Percentiles rank a stretch among this genome's conserved stretches.
phyloP scores from a whole-genome alignment of 2,888 invertebrate genomes.

The Eupithecia exiguata region DNA sequence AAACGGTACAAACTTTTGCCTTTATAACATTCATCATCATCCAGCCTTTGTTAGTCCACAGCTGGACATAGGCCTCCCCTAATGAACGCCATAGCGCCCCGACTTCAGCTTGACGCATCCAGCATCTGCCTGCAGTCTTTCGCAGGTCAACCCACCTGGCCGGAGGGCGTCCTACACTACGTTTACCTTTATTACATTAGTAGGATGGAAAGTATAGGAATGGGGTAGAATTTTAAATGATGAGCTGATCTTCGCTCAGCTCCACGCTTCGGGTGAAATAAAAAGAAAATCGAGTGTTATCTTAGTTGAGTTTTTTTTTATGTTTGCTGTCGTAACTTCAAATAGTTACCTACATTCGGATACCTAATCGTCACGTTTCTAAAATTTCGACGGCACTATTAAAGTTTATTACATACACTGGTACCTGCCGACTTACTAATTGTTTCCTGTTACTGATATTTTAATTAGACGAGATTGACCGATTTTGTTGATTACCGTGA shows the following conservation, averaged over 20 bases:
- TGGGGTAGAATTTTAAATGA: background rate
- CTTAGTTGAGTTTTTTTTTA: too few species aligned
- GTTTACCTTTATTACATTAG: too few species aligned
- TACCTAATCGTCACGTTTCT: conserved; percentile 41
- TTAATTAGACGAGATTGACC: conserved; percentile 46
- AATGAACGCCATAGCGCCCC: too few species aligned
- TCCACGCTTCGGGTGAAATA: background rate
- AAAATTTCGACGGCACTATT: conserved; percentile 29
- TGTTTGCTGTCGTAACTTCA: background rate
- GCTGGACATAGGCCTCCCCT: too few species aligned
- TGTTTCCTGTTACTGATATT: conserved; percentile 49
- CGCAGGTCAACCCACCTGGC: too few species aligned
- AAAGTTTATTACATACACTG: conserved; percentile 40
- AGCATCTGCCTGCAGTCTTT: too few species aligned
- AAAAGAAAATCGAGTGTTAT: background rate
- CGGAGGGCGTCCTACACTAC: too few species aligned
- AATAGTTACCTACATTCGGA: background rate
- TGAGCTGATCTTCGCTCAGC: too few species aligned
- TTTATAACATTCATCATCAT: too few species aligned
- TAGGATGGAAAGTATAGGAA: background rate
- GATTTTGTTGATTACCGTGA: conserved; percentile 46
- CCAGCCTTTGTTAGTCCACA: too few species aligned
- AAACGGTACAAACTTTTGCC: too few species aligned
- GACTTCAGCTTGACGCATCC: too few species aligned
- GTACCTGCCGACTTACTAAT: conserved; percentile 43